Conservation (phyloP, 2,888 invertebrate species). For the Ethmia dodecea region DNA sequence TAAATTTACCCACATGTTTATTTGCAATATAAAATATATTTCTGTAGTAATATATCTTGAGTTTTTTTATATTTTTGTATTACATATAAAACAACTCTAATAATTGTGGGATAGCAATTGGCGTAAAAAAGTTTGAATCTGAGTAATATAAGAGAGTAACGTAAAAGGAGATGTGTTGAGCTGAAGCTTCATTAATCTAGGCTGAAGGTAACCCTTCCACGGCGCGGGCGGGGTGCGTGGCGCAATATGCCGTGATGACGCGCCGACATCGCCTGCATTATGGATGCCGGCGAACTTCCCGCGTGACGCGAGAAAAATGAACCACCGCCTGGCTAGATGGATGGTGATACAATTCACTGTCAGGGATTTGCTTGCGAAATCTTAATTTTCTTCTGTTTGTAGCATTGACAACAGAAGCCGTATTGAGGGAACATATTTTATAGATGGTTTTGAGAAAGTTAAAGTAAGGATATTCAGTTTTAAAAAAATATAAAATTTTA, state of each 20-base stretch:
- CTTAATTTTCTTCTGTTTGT: slow-evolving; percentile 6
- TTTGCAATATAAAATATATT: slow-evolving; percentile 71
- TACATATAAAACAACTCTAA: too few relatives aligned
- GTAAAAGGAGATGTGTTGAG: slow-evolving; percentile 25
- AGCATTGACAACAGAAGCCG: slow-evolving; percentile 11
- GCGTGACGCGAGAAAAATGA: slow-evolving; percentile 76
- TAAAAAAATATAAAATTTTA: too few relatives aligned
- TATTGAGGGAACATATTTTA: not conserved
- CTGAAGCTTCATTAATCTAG: slow-evolving; percentile 52
- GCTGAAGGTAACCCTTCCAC: slow-evolving; percentile 49
- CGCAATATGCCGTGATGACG: slow-evolving; percentile 71
- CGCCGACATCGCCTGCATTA: slow-evolving; percentile 71
- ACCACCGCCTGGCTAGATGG: slow-evolving; percentile 54
- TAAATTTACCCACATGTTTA: slow-evolving; percentile 76
- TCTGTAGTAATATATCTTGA: slow-evolving; percentile 30
- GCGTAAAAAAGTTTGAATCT: slow-evolving; percentile 3
- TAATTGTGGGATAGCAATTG: too few relatives aligned
- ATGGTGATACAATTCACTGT: slow-evolving; percentile 60
- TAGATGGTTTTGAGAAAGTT: too few relatives aligned
- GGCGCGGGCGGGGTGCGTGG: slow-evolving; percentile 20
- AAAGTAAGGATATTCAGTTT: too few relatives aligned
- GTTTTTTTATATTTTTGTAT: slow-evolving; percentile 15
- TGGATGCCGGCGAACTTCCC: slow-evolving; percentile 66
- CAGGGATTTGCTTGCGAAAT: not conserved
- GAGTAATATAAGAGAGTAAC: slow-evolving; percentile 20